Percentiles rank a stretch among this genome's conserved stretches.
Evolutionary conservation across 1,140 invertebrate genomes (phyloP).

Genomic region (Ephestia elutella): DNA sequence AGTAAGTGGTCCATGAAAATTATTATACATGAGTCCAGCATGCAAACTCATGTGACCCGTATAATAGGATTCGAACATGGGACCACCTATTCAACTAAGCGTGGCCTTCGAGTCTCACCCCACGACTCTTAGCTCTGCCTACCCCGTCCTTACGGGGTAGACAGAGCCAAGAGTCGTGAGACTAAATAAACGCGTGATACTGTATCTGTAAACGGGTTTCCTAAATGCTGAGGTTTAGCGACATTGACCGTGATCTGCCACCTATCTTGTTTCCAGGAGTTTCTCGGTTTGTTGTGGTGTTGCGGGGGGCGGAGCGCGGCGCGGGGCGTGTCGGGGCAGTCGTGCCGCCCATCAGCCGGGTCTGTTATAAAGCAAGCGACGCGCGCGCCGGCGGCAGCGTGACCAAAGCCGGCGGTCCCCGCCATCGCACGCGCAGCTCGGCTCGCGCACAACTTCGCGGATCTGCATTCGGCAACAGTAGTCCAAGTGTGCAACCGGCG

Average conservation of each 20-base stretch:
- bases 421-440: conserved; percentile 37
- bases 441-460: conserved; percentile 19
- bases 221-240: conserved; percentile 12
- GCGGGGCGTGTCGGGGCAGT: conserved; percentile 46
- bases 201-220: background rate
- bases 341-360: conserved; percentile 47
- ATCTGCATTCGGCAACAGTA: background rate
- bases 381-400: conserved; percentile 48
- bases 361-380: conserved; percentile 48
- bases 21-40: too few species aligned
- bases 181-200: too few species aligned
- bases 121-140: too few species aligned
- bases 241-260: background rate
- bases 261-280: background rate
- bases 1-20: too few species aligned
- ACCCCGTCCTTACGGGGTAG: too few species aligned
- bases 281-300: background rate
- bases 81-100: too few species aligned
- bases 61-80: too few species aligned
- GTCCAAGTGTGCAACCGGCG: background rate
- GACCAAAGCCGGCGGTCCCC: conserved; percentile 44
- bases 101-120: too few species aligned
- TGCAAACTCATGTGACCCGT: too few species aligned
- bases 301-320: conserved; percentile 32
- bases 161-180: too few species aligned